These are phyloP conservation scores for Patella depressa DNA, from an alignment of 2,888 invertebrate genomes.

Conservation along the genomic window DNA sequence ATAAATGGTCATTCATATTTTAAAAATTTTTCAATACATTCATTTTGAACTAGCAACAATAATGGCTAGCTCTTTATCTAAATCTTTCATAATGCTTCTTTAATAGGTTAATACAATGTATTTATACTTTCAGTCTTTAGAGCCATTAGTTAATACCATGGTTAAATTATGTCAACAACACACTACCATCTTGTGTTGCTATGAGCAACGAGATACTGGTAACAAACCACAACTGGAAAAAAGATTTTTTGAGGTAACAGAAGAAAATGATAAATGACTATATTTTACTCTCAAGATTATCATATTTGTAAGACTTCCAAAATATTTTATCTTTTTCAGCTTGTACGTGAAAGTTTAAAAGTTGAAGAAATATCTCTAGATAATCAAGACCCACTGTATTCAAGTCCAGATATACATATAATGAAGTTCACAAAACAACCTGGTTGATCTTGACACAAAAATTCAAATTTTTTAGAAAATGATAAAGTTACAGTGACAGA, in stretches of 20 bases:
- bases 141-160: constrained; percentile 77
- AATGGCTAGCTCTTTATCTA: no score
- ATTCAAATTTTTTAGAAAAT: no score
- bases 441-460: no score
- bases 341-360: constrained; percentile 69
- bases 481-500: no score
- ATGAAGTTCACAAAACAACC: constrained; percentile 60
- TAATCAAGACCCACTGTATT: constrained; percentile 77
- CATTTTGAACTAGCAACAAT: no score
- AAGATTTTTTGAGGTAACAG: constrained; percentile 71
- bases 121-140: constrained; percentile 65
- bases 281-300: no score
- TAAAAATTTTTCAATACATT: no score
- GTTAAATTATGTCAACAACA: constrained; percentile 72
- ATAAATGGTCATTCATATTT: no score
- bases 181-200: constrained; percentile 78
- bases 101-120: no score
- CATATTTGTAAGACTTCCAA: no score
- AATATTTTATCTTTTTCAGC: constrained; percentile 45
- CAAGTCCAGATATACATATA: constrained; percentile 78
- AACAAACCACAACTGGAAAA: constrained; percentile 74
- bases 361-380: constrained; percentile 74
- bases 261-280: no score
- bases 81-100: no score
- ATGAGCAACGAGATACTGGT: constrained; percentile 80